These are phyloP conservation scores for Heliconius nattereri DNA, from an alignment of 1,140 invertebrate genomes.

Conservation along the genomic window DNA sequence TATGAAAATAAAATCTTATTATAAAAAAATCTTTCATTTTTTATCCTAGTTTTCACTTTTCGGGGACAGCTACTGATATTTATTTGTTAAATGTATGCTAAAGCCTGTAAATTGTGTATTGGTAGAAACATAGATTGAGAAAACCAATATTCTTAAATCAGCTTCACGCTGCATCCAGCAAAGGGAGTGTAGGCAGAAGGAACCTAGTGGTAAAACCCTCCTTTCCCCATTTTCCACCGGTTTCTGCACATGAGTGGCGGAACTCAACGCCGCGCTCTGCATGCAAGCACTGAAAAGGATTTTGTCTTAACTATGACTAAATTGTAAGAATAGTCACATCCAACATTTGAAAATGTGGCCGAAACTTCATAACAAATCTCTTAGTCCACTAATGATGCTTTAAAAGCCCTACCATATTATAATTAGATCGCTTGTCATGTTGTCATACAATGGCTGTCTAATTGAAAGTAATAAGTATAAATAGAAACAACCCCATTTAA, in stretches of 20 bases:
- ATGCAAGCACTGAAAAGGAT: neutral
- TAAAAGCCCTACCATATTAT: neutral
- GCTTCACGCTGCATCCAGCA: too few species aligned
- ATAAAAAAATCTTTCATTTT: neutral
- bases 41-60: neutral
- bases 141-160: neutral
- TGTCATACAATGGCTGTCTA: neutral
- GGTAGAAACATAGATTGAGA: neutral
- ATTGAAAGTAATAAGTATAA: neutral
- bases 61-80: too few species aligned
- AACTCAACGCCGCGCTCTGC: too few species aligned
- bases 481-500: neutral
- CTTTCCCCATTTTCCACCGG: too few species aligned
- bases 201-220: too few species aligned
- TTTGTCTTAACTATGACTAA: neutral
- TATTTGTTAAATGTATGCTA: too few species aligned
- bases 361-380: neutral
- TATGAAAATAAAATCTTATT: neutral
- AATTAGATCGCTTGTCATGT: neutral
- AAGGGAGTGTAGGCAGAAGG: too few species aligned
- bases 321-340: neutral
- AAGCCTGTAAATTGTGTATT: neutral
- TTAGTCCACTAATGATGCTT: neutral
- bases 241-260: too few species aligned
- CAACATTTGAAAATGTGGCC: neutral